phyloP scores from a whole-genome alignment of 2,797 vertebrate species.

The Paramormyrops hopkinsi region DNA sequence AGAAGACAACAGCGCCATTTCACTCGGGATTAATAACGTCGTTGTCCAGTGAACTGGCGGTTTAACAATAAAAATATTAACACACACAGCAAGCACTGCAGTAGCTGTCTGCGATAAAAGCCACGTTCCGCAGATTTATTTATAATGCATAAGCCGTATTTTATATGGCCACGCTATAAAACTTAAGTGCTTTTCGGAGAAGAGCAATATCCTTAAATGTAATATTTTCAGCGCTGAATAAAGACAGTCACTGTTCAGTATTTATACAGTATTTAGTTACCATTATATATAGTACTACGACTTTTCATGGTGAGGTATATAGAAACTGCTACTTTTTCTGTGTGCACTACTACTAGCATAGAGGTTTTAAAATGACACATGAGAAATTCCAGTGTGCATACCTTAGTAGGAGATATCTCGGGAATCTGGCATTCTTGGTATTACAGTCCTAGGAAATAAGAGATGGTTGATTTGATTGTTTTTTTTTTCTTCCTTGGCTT shows the following conservation, averaged over 20 bases:
- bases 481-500: not conserved
- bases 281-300: not conserved
- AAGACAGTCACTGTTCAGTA: slow-evolving; percentile 2
- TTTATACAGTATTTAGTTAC: not conserved
- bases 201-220: slow-evolving; percentile 6
- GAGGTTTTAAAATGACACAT: not conserved
- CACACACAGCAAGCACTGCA: not conserved
- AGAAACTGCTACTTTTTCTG: not conserved
- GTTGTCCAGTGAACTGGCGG: not conserved
- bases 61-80: not conserved
- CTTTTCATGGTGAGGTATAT: not conserved
- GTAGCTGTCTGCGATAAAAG: not conserved
- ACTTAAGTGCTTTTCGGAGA: not conserved
- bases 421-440: not conserved
- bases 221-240: not conserved
- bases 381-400: not conserved
- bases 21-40: not conserved
- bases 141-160: slow-evolving; percentile 2
- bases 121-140: not conserved
- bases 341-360: not conserved
- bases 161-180: not conserved
- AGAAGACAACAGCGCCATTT: not conserved
- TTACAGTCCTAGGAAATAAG: not conserved
- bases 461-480: not conserved
- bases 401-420: not conserved